phyloP scores from a whole-genome alignment of 2,113 vertebrate species.

The Neodon shergylaensis region DNA sequence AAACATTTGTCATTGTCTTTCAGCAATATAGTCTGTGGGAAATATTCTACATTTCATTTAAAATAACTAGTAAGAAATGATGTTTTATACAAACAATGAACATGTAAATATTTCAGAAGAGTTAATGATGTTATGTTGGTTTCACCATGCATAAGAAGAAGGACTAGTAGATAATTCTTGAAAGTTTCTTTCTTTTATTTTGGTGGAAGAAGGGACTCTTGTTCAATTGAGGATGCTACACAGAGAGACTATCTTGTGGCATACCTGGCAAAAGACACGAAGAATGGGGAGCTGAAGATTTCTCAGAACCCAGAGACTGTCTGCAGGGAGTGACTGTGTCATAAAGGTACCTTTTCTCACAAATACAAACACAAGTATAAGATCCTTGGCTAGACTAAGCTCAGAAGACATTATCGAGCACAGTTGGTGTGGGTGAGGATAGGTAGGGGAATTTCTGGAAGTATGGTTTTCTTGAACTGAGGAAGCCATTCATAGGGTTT shows the following conservation, averaged over 20 bases:
- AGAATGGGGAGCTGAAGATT: too few relatives aligned
- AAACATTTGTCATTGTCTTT: not conserved
- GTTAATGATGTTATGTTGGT: not conserved
- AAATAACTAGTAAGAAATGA: not conserved
- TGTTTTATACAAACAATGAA: not conserved
- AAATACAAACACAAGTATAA: not conserved
- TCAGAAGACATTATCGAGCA: not conserved
- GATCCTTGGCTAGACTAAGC: not conserved
- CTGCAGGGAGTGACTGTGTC: not conserved
- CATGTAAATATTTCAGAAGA: not conserved
- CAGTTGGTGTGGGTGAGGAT: not conserved
- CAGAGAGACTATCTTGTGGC: too few relatives aligned
- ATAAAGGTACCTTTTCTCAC: not conserved
- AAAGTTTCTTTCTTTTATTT: not conserved
- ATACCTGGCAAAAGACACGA: too few relatives aligned
- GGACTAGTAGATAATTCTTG: rapidly evolving
- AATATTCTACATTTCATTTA: not conserved
- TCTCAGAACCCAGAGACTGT: not conserved
- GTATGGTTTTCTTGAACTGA: not conserved
- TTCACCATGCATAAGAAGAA: not conserved
- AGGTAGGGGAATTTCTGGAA: not conserved
- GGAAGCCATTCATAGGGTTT: not conserved
- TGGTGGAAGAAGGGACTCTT: not conserved
- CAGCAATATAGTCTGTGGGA: not conserved
- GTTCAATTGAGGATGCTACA: not conserved